Percentiles rank a stretch among this genome's conserved stretches.
Evolutionary conservation across 2,888 invertebrate species (phyloP).

Genomic region (Geophilus truncorum): DNA sequence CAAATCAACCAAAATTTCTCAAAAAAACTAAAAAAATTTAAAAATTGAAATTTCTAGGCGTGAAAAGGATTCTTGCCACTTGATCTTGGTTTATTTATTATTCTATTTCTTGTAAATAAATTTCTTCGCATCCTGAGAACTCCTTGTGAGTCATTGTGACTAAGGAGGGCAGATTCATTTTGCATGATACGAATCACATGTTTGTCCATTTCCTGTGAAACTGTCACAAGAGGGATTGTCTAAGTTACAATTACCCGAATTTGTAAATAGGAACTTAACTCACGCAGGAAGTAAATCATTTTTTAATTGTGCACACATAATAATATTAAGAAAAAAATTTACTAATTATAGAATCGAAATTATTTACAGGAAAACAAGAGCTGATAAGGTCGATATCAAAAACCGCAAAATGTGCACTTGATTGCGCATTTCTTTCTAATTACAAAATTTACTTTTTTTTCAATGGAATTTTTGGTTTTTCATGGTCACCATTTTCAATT

Average conservation of each 20-base stretch:
- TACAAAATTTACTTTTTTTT: no score
- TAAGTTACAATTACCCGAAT: neutral
- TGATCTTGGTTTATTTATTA: neutral
- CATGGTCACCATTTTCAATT: neutral
- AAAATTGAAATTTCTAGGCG: neutral
- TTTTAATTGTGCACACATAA: neutral
- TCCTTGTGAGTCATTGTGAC: conserved; percentile 3
- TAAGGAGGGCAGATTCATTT: conserved; percentile 27
- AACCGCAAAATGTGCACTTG: neutral
- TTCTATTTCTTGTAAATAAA: neutral
- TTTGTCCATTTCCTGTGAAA: conserved; percentile 27
- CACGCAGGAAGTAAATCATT: neutral
- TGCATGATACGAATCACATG: conserved; percentile 24
- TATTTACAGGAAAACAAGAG: neutral
- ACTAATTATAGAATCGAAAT: neutral
- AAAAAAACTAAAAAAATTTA: neutral
- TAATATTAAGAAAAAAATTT: neutral
- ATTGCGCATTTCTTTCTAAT: neutral
- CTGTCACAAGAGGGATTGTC: conserved; percentile 8
- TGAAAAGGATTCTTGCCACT: no score
- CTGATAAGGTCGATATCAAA: neutral
- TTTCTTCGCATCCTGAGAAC: neutral
- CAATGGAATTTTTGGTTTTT: neutral
- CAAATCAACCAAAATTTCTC: neutral
- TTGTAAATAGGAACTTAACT: neutral